Percentiles rank a stretch among this genome's conserved stretches.
Conservation (phyloP, 2,113 vertebrate species). For the Dendropsophus ebraccatus region DNA sequence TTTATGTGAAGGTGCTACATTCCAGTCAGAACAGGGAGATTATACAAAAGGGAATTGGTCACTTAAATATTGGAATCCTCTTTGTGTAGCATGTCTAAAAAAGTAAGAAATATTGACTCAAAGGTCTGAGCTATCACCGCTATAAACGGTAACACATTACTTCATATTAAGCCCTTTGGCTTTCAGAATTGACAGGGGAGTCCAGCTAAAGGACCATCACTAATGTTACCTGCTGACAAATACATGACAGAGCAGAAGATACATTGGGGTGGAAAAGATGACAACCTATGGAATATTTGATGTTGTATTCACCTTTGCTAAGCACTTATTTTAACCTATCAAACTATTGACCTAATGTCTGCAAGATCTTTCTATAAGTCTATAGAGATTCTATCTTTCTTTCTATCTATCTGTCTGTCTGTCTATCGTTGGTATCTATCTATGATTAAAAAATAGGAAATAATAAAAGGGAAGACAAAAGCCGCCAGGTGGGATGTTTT, state of each 20-base stretch:
- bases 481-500: too few relatives aligned
- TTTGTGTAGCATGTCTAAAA: not conserved
- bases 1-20: conserved; percentile 23
- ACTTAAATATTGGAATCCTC: conserved; percentile 8
- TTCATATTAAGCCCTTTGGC: not conserved
- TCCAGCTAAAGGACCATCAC: not conserved
- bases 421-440: too few relatives aligned
- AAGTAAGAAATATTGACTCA: not conserved
- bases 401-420: too few relatives aligned
- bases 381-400: too few relatives aligned
- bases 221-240: not conserved
- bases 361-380: too few relatives aligned
- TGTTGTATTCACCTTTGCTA: not conserved
- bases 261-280: not conserved
- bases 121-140: not conserved
- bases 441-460: too few relatives aligned
- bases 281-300: not conserved
- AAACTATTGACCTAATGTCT: too few relatives aligned
- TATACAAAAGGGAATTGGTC: not conserved
- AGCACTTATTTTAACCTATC: not conserved
- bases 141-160: not conserved
- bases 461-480: too few relatives aligned
- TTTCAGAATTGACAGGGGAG: not conserved
- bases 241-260: not conserved
- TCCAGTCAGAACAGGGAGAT: conserved; percentile 5